A percentile compares a stretch with the other conserved stretches of the same genome.
Conservation (phyloP, 2,797 vertebrate species). For the Emys orbicularis region DNA sequence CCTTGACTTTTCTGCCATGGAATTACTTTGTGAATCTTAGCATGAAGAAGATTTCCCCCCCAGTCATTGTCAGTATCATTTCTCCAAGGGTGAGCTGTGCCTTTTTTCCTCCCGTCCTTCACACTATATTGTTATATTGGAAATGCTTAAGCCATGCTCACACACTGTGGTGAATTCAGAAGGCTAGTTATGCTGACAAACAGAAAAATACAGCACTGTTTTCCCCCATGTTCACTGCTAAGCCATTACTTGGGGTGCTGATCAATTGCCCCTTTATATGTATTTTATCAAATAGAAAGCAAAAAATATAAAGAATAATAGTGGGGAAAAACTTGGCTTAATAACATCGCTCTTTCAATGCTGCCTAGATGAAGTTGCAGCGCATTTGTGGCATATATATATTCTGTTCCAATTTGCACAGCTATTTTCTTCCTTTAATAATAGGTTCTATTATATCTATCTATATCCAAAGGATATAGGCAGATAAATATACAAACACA, state of each 20-base stretch:
- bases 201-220: slow-evolving; percentile 22
- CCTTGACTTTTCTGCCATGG: slow-evolving; percentile 45
- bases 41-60: slow-evolving; percentile 67
- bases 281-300: neutral
- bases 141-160: no score
- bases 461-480: rapidly evolving
- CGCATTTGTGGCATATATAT: neutral
- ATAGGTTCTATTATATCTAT: neutral
- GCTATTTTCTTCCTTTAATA: neutral
- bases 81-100: slow-evolving; percentile 55
- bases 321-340: neutral
- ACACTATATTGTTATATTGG: slow-evolving; percentile 60
- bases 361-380: rapidly evolving
- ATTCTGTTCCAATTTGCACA: neutral
- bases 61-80: slow-evolving; percentile 63
- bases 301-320: slow-evolving; percentile 22
- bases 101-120: slow-evolving; percentile 10
- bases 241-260: neutral
- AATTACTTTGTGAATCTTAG: slow-evolving; percentile 73
- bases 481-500: neutral
- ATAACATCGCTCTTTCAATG: neutral
- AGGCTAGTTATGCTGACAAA: slow-evolving; percentile 47
- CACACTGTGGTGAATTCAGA: slow-evolving; percentile 68
- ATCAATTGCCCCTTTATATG: slow-evolving; percentile 19
- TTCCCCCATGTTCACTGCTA: neutral